Evolutionary conservation across 2,888 invertebrate genomes (phyloP), one percentile per base, ranked within the genome.

Genomic region (Rhingia campestris): DNA sequence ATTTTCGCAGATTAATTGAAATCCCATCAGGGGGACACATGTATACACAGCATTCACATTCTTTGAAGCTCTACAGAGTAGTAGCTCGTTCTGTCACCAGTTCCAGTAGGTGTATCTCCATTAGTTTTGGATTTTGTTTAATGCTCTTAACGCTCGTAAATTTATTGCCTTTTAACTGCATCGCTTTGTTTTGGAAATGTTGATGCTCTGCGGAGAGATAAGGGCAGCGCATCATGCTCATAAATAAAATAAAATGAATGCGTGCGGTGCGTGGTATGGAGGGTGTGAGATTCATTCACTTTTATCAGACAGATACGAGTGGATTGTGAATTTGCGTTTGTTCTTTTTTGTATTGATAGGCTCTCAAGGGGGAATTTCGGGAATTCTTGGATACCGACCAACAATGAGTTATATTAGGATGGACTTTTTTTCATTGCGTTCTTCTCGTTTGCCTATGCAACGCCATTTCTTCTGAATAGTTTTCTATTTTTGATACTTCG

Each of bases 321-420:
- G 45, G 33, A 69, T 49, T 58, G 47, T 32, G 54, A 9, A 14
- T 32, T 35, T 39, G 14, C 33, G 33, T 70, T 70, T 70, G 39
- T 70, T 37, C 9, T 33, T 1, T 33, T 37, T 56, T 67, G 35
- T n/a, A 59, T 43, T 53, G 74, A 74, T 74, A 69, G 69, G 74
- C 56, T 22, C 22, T 22, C 22, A 39, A 39, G 49, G 0, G 53
- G 63, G 75, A 81, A 81, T 81, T 75, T 39, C 6, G 43, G 22
- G 69, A 81, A 81, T 70, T 22, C 22, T 75, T 81, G 75, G 75
- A 75, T 41, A 45, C 37, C 56, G 63, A 75, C 81, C 81, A 81
- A 81, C 63, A 69, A 41, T 14, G 14, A 63, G 58, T 58, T 75
- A 47, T 63, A 45, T 81, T 74, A 56, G 69, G 66, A 69, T 32